phyloP scores from a whole-genome alignment of 2,113 vertebrate species.

The Addax nasomaculatus region DNA sequence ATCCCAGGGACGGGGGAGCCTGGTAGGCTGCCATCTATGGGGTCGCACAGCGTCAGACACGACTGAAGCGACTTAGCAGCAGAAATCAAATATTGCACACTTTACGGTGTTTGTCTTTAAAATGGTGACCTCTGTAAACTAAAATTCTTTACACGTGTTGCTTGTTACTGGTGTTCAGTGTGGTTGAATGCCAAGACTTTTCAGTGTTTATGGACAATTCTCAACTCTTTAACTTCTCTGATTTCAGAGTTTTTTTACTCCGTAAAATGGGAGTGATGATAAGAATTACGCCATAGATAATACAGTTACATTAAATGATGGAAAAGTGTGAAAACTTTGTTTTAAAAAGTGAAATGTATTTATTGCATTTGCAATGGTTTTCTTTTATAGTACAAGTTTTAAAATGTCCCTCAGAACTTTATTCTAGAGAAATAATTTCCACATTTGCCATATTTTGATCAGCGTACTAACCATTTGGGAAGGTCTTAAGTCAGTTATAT shows the following conservation, averaged over 20 bases:
- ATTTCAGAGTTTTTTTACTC: neutral
- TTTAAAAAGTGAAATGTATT: neutral
- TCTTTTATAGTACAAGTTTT: neutral
- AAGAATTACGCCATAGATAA: neutral
- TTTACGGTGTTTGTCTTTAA: neutral
- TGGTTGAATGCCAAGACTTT: neutral
- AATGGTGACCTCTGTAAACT: neutral
- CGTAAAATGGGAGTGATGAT: neutral
- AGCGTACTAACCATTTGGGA: neutral
- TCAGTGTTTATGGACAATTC: neutral
- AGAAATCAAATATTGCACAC: neutral
- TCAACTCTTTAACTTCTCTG: neutral
- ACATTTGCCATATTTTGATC: neutral
- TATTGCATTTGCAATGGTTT: neutral
- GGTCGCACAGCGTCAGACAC: rapidly evolving
- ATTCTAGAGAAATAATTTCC: neutral
- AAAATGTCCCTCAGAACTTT: neutral
- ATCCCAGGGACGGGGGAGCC: no score
- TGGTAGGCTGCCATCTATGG: no score
- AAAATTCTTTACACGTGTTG: neutral
- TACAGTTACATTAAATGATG: neutral
- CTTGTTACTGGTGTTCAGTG: neutral
- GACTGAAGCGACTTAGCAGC: no score
- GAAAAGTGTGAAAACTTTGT: neutral
- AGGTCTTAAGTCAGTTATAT: neutral